phyloP scores from a whole-genome alignment of 2,113 vertebrate genomes.

The Carlito syrichta region DNA sequence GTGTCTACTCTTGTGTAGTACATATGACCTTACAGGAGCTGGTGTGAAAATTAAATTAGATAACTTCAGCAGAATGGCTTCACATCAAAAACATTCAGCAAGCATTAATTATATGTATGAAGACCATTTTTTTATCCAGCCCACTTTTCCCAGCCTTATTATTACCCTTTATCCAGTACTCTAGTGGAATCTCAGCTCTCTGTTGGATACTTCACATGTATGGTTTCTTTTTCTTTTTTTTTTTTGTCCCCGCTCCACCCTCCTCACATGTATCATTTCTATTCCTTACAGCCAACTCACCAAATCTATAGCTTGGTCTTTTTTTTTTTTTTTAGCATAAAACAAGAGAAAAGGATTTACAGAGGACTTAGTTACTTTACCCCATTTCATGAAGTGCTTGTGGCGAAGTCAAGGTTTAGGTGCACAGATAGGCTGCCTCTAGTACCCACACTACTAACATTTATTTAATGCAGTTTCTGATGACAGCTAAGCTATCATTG shows the following conservation, averaged over 20 bases:
- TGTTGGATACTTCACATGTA: not conserved
- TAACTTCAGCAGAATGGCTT: not conserved
- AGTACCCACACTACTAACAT: not conserved
- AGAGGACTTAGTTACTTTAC: not conserved
- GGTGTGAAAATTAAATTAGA: not conserved
- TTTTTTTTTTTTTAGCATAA: not conserved
- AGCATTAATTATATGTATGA: not conserved
- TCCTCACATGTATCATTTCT: not conserved
- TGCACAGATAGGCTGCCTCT: not conserved
- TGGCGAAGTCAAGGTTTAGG: not conserved
- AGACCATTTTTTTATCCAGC: not conserved
- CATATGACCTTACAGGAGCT: not conserved
- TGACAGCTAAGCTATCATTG: not conserved
- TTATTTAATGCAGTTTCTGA: not conserved
- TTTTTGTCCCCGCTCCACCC: too few species aligned
- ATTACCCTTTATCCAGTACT: not conserved
- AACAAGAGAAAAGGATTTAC: not conserved
- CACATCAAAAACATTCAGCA: not conserved
- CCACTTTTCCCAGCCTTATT: not conserved
- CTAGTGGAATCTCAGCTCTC: not conserved
- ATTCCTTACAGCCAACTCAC: not conserved
- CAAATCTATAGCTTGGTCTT: not conserved
- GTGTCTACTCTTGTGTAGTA: not conserved
- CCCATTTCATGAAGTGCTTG: not conserved
- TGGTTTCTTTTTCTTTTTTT: not conserved